phyloP scores from a whole-genome alignment of 2,797 vertebrate genomes.

The Gymnoscopelus microlampas region DNA sequence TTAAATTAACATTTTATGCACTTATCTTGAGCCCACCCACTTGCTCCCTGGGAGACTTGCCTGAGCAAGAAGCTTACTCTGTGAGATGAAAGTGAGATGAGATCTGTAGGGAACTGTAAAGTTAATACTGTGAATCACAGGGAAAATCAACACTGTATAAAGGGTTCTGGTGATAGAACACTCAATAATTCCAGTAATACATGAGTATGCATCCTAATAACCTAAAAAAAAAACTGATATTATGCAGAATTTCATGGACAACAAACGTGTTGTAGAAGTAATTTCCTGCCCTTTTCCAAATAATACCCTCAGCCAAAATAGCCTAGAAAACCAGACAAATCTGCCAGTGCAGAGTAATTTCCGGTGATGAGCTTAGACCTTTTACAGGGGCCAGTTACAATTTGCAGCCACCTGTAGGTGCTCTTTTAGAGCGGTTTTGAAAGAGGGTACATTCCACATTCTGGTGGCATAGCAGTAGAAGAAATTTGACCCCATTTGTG shows the following conservation, averaged over 20 bases:
- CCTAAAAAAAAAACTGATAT: constrained; percentile 1
- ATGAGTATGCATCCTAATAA: constrained; percentile 19
- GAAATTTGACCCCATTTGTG: too few relatives aligned
- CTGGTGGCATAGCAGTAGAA: too few relatives aligned
- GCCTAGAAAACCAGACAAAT: too few relatives aligned
- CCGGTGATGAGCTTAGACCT: too few relatives aligned
- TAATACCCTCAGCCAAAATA: too few relatives aligned
- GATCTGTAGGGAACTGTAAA: constrained; percentile 9
- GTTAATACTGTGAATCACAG: constrained; percentile 10
- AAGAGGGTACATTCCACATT: too few relatives aligned
- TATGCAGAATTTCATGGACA: background rate
- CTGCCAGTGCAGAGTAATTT: too few relatives aligned
- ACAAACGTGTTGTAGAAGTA: background rate
- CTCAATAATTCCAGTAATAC: constrained; percentile 31
- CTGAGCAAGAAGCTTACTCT: constrained; percentile 22
- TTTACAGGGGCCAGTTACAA: too few relatives aligned
- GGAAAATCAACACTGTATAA: constrained; percentile 31
- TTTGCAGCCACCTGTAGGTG: too few relatives aligned
- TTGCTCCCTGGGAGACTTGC: constrained; percentile 35
- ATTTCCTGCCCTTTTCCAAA: too few relatives aligned
- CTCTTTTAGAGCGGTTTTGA: too few relatives aligned
- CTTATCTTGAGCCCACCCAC: constrained; percentile 27
- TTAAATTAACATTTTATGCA: constrained; percentile 26
- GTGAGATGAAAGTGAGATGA: constrained; percentile 35
- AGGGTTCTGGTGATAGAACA: constrained; percentile 1